phyloP scores from a whole-genome alignment of 53 echinoderm and acorn worm species.

The Glandiceps talaboti region DNA sequence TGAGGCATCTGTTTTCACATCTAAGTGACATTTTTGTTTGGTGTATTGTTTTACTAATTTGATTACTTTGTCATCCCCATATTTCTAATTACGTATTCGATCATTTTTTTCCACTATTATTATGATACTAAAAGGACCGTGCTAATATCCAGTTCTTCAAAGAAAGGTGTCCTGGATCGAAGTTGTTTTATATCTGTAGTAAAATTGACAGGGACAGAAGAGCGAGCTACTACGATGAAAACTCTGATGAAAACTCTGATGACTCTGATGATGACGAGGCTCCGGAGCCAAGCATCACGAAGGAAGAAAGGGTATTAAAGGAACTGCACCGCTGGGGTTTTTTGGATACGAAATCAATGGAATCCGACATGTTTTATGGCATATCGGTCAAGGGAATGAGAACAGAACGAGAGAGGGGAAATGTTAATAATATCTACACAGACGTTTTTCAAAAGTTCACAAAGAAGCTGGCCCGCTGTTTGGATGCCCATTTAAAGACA shows the following conservation, averaged over 20 bases:
- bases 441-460: neutral
- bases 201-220: neutral
- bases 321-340: neutral
- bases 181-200: neutral
- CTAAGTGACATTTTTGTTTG: too few species aligned
- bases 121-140: too few species aligned
- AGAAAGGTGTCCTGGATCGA: neutral
- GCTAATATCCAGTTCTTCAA: neutral
- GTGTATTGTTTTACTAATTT: too few species aligned
- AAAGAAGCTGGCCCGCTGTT: neutral
- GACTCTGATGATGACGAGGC: neutral
- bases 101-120: too few species aligned
- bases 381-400: neutral
- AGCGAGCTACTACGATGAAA: neutral
- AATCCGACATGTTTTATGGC: neutral
- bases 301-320: neutral
- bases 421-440: too few species aligned
- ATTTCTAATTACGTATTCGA: too few species aligned
- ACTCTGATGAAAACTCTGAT: neutral
- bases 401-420: neutral
- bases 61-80: too few species aligned
- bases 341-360: neutral
- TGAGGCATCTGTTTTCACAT: too few species aligned
- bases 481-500: neutral
- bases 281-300: neutral